Percentiles rank a stretch among this genome's conserved stretches.
Evolutionary conservation across 53 echinoderm and acorn worm species (phyloP).

Genomic region (Echinometra lucunter): DNA sequence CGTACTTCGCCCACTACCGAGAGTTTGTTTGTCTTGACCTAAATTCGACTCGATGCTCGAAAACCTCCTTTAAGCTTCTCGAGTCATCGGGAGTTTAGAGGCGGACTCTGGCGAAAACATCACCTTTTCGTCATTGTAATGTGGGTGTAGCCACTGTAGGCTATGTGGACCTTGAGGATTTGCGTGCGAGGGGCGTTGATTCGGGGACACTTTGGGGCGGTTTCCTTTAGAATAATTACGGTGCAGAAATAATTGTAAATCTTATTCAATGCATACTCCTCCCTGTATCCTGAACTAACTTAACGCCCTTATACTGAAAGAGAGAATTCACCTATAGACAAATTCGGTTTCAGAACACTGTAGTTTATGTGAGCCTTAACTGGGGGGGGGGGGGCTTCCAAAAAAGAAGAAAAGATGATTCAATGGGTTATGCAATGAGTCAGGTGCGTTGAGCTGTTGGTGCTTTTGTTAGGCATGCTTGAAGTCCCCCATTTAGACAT

Average conservation of each 20-base stretch:
- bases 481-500: no score
- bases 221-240: neutral
- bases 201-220: neutral
- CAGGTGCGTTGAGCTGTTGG: no score
- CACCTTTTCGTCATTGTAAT: neutral
- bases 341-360: no score
- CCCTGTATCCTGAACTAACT: neutral
- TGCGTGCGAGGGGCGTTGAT: neutral
- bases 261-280: neutral
- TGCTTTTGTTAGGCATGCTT: no score
- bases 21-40: constrained; percentile 62
- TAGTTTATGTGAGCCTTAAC: no score
- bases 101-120: constrained; percentile 12
- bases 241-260: neutral
- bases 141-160: neutral
- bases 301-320: neutral
- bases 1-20: constrained; percentile 50
- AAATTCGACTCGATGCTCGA: constrained; percentile 46
- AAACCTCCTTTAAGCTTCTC: neutral
- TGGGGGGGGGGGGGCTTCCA: no score
- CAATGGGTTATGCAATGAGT: no score
- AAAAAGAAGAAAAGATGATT: no score
- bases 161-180: neutral
- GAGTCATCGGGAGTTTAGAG: constrained; percentile 37
- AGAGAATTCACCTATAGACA: neutral